Evolutionary conservation across 2,888 invertebrate species (phyloP).

Genomic region (Cactoblastis cactorum): DNA sequence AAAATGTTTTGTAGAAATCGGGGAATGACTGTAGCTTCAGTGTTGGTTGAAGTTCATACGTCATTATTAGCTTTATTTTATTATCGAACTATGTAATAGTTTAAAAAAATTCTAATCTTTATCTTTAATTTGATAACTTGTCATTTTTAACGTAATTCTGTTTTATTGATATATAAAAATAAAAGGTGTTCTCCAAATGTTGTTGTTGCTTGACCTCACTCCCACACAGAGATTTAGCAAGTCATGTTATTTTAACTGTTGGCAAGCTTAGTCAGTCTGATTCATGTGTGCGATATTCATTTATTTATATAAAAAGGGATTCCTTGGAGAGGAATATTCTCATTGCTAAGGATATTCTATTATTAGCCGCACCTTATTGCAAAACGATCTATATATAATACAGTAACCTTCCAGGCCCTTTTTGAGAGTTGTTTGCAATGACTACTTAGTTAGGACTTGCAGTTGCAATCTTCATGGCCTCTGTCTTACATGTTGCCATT

Average conservation of each 20-base stretch:
- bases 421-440: conserved; percentile 37
- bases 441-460: conserved; percentile 13
- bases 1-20: conserved; percentile 32
- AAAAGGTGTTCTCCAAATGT: conserved; percentile 67
- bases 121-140: conserved; percentile 47
- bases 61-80: conserved; percentile 19
- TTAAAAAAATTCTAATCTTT: conserved; percentile 51
- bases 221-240: conserved; percentile 51
- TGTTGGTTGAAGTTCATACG: conserved; percentile 17
- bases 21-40: conserved; percentile 41
- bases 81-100: conserved; percentile 46
- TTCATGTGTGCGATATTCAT: conserved; percentile 24
- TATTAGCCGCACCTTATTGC: not conserved
- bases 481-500: conserved; percentile 3
- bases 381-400: not conserved
- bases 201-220: conserved; percentile 49
- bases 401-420: not conserved
- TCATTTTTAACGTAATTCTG: conserved; percentile 70
- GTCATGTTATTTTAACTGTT: conserved; percentile 61
- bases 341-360: conserved; percentile 14
- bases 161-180: conserved; percentile 74
- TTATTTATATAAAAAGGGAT: conserved; percentile 15
- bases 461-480: not conserved
- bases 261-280: conserved; percentile 38
- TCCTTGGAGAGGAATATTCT: conserved; percentile 15